These are phyloP conservation scores for Hydroisotoma schaefferi DNA, from an alignment of 2,888 invertebrate species.

Conservation along the genomic window DNA sequence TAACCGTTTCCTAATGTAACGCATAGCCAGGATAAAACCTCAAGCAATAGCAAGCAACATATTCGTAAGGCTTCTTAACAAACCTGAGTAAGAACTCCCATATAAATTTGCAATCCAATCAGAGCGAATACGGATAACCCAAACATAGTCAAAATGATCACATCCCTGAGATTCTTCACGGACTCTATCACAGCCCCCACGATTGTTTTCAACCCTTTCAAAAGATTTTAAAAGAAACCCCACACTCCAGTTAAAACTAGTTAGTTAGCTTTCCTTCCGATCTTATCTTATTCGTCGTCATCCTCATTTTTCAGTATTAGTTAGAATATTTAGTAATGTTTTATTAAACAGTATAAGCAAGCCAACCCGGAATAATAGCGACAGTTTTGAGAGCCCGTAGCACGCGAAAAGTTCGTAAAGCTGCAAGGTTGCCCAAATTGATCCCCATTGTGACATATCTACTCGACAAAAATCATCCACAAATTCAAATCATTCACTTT, in stretches of 20 bases:
- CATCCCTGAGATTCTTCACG: constrained; percentile 97
- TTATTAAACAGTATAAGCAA: no score
- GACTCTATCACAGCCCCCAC: constrained; percentile 99
- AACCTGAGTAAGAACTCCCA: constrained; percentile 95
- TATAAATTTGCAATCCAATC: constrained; percentile 97
- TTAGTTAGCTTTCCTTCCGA: no score
- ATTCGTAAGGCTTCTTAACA: constrained; percentile 59
- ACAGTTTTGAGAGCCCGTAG: constrained; percentile 99
- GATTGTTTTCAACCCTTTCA: constrained; percentile 98
- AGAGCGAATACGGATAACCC: constrained; percentile 97
- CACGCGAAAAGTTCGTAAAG: constrained; percentile 98
- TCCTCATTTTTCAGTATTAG: no score
- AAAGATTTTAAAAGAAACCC: no score
- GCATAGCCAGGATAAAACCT: no score
- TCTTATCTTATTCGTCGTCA: no score
- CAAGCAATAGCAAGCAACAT: no score
- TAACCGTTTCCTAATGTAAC: no score
- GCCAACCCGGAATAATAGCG: constrained; percentile 96
- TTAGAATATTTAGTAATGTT: no score
- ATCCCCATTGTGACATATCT: constrained; percentile 99
- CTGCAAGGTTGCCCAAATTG: constrained; percentile 98
- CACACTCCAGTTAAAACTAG: no score
- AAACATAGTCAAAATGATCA: constrained; percentile 98
- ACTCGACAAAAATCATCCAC: no score
- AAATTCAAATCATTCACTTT: no score